A percentile compares a stretch with the other conserved stretches of the same genome.
phyloP scores from a whole-genome alignment of 2,888 invertebrate species.

The Agrypnus murinus region DNA sequence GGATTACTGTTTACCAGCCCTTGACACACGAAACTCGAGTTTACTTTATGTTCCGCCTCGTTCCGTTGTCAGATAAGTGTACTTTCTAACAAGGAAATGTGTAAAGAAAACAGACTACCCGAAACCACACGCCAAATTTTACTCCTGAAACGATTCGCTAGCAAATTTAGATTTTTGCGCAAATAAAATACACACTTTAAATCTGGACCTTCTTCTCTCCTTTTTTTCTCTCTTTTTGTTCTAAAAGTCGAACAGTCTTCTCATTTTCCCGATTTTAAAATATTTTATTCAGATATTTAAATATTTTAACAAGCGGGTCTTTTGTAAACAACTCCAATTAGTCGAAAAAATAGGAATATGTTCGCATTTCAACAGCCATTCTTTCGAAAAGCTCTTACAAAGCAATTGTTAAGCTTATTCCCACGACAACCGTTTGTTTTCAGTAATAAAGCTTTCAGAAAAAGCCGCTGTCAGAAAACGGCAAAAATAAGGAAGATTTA shows the following conservation, averaged over 20 bases:
- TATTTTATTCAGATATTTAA: background rate
- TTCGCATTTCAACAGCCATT: background rate
- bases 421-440: slow-evolving; percentile 28
- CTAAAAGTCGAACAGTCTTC: too few relatives aligned
- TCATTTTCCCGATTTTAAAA: too few relatives aligned
- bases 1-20: slow-evolving; percentile 58
- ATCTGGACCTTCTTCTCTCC: too few relatives aligned
- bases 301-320: background rate
- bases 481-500: slow-evolving; percentile 22
- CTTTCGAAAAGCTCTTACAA: slow-evolving; percentile 20
- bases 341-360: slow-evolving; percentile 1
- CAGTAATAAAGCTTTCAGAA: slow-evolving; percentile 23
- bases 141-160: background rate
- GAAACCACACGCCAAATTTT: slow-evolving; percentile 26
- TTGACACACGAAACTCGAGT: slow-evolving; percentile 54
- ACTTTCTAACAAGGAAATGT: slow-evolving; percentile 25
- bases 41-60: slow-evolving; percentile 42
- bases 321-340: slow-evolving; percentile 2
- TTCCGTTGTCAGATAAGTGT: slow-evolving; percentile 41
- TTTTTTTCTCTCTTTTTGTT: too few relatives aligned
- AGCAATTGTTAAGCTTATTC: slow-evolving; percentile 28
- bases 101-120: slow-evolving; percentile 24
- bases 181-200: too few relatives aligned
- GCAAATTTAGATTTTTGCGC: too few relatives aligned
- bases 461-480: slow-evolving; percentile 19